Base-by-base conservation (phyloP, 2,888 invertebrate genomes). In the Azorinus chamasolen region DNA sequence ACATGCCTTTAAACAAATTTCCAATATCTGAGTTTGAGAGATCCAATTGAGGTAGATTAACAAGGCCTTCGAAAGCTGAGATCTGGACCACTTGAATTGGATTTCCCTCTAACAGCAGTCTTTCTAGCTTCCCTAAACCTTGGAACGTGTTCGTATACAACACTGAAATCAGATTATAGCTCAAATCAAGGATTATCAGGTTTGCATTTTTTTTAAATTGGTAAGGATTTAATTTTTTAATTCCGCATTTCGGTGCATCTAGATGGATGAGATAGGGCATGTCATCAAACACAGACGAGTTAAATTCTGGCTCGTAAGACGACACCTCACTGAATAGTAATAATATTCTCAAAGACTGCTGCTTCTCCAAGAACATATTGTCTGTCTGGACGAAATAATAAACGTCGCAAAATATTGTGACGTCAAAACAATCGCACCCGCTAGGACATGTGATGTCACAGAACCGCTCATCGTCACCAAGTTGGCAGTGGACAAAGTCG, bases 21-120 rank as follows among this genome's bases (percentile, higher is more conserved):
- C 18, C 25, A n/a, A 64, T 22, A 14, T 27, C 20, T 32, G 45
- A 64, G 16, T 54, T 45, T 10, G 58, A 69, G 3, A 75, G 16
- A n/a, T 48, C 48, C 8, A 75, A 43, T 20, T 8, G 25, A n/a
- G 57, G 22, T 1, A 75, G 41, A 22, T 39, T 18, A 8, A 37
- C 45, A 18, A 84, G 54, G 20, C 74, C 72, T 10, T 25, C 6
- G 45, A 84, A 78, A 16, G 78, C 63, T 6, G 20, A 25, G 2
- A 69, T 41, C 27, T 79, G 63, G 6, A 69, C 54, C 3, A 39
- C 18, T 14, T 16, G n/a, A 4, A 75, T 32, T 4, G 25, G 43
- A 22, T 75, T 75, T 8, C 75, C 75, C 22, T 22, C 39, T 14
- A 76, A 37, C 18, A 64, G 24, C 32, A 76, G 41, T 4, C 27